A percentile compares a stretch with the other conserved stretches of the same genome.
phyloP scores from a whole-genome alignment of 2,888 invertebrate species.

The Cartodere bifasciata region DNA sequence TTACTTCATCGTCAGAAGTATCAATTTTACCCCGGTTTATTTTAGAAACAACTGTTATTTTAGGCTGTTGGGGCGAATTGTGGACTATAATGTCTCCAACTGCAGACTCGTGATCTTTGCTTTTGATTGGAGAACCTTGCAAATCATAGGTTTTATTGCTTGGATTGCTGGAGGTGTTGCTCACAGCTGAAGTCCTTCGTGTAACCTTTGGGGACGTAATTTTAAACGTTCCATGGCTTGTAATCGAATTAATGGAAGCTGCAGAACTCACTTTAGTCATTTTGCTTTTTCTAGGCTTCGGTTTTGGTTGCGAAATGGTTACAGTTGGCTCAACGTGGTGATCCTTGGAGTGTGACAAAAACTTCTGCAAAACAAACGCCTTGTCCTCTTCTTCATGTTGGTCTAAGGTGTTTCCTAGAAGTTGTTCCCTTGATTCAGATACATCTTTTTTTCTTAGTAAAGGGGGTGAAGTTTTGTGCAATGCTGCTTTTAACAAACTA shows the following conservation, averaged over 20 bases:
- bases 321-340: neutral
- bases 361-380: slow-evolving; percentile 20
- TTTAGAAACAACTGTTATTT: slow-evolving; percentile 9
- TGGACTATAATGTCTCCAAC: slow-evolving; percentile 20
- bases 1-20: neutral
- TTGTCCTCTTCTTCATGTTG: slow-evolving; percentile 10
- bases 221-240: slow-evolving; percentile 13
- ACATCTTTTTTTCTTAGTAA: slow-evolving; percentile 8
- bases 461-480: slow-evolving; percentile 9
- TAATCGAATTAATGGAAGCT: slow-evolving; percentile 4
- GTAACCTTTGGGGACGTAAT: slow-evolving; percentile 9
- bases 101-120: slow-evolving; percentile 10
- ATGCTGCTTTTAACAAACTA: slow-evolving; percentile 23
- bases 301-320: slow-evolving; percentile 20
- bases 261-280: slow-evolving; percentile 6
- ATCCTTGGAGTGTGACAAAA: slow-evolving; percentile 15
- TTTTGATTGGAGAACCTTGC: slow-evolving; percentile 6
- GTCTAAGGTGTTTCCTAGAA: slow-evolving; percentile 12
- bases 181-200: neutral
- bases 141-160: slow-evolving; percentile 14
- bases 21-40: neutral
- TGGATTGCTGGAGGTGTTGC: no score
- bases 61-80: slow-evolving; percentile 12
- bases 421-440: neutral
- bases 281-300: slow-evolving; percentile 23